Conservation (phyloP, 1,140 invertebrate species). For the Laodelphax striatellus region DNA sequence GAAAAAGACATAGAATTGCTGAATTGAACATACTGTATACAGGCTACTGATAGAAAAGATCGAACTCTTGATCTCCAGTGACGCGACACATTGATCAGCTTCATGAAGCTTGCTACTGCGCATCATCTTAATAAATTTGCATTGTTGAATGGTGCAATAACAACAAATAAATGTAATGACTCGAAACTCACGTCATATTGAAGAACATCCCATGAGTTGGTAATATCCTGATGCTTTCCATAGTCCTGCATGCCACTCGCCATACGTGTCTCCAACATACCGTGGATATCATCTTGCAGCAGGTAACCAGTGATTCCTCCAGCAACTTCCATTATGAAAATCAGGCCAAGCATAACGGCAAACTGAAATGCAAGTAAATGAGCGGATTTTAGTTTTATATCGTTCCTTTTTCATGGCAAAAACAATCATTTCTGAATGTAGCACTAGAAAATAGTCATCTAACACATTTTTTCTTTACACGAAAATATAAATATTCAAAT, state of each 20-base stretch:
- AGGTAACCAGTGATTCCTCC: constrained; percentile 77
- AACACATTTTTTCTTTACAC: too few relatives aligned
- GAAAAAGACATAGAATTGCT: too few relatives aligned
- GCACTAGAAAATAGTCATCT: too few relatives aligned
- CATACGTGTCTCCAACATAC: constrained; percentile 49
- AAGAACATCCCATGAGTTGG: constrained; percentile 60
- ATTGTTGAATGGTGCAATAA: background rate
- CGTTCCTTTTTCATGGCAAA: too few relatives aligned
- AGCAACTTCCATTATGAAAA: constrained; percentile 74
- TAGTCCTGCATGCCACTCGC: constrained; percentile 58
- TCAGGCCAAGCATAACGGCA: constrained; percentile 62
- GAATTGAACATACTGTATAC: too few relatives aligned
- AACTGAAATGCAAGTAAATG: constrained; percentile 46
- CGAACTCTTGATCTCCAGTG: too few relatives aligned
- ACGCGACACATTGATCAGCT: too few relatives aligned
- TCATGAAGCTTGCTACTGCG: too few relatives aligned
- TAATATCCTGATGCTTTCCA: constrained; percentile 41
- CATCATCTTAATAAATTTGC: background rate
- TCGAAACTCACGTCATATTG: constrained; percentile 58
- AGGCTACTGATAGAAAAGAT: too few relatives aligned
- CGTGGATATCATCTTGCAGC: constrained; percentile 54
- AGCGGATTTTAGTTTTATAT: background rate
- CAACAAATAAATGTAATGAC: background rate
- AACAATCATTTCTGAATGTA: too few relatives aligned
- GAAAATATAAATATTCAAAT: too few relatives aligned